Base-by-base conservation (phyloP, 2,888 invertebrate species). In the Idaea straminata region DNA sequence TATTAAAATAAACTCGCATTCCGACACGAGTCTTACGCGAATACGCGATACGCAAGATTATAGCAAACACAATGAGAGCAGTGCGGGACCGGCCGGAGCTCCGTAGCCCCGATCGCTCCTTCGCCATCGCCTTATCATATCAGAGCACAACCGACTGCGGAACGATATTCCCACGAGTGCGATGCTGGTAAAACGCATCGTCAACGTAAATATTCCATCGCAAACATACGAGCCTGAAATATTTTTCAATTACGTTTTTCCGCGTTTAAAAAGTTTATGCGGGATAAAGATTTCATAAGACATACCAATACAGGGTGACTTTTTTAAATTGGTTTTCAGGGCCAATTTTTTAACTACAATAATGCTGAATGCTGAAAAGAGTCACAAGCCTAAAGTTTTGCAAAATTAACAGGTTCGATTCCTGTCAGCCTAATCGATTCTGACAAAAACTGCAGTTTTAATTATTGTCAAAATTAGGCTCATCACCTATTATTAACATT, bases 1-100 rank as follows among this genome's bases (percentile, higher is more conserved):
- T 92, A 92, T 92, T 91, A 92, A 92, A 92, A 92, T 91, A 91
- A 91, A 89, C 91, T 89, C 83, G 90, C 91, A 91, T 91, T 89
- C 91, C 90, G 83, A 86, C 89, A 88, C 90, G 89, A 90, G 88
- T 89, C 85, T 85, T 85, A 83, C 84, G 88, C 88, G 91, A 92
- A 85, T 85, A 83, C 84, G 88, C 88, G 91, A 92, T 92, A 90
- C 86, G 84, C 85, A 85, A 90, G 91, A 92, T 91, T 90, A 87
- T 84, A 77, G 81, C 82, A 82, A 88, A 85, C 89, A 92, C 91
- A 92, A 92, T 92, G 88, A 91, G 87, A 88, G 84, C 86, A 84
- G 82, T 25, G 25, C 47, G 47, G 7, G 47, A 47, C 47, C 47
- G 75, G 82, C 78, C 47, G 25, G 25, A 25, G 25, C 25, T 25